phyloP scores from a whole-genome alignment of 1,140 invertebrate species.

The Drosophila kepulauana region DNA sequence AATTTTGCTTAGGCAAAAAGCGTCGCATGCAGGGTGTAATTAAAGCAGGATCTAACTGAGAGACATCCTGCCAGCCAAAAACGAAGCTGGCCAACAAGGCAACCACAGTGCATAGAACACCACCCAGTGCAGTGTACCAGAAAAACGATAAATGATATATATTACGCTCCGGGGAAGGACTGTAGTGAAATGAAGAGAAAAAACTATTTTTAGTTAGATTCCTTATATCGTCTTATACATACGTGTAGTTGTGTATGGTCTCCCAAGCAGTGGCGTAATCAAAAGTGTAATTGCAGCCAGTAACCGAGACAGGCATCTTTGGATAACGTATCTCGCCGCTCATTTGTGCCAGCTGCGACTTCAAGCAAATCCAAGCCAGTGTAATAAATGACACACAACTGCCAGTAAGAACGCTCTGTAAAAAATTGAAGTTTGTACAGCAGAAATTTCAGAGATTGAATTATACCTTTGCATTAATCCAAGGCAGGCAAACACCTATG shows the following conservation, averaged over 20 bases:
- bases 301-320: slow-evolving; percentile 87
- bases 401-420: slow-evolving; percentile 66
- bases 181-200: slow-evolving; percentile 8
- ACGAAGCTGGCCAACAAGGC: slow-evolving; percentile 48
- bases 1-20: slow-evolving; percentile 64
- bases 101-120: slow-evolving; percentile 52
- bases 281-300: slow-evolving; percentile 87
- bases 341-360: slow-evolving; percentile 89
- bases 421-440: background rate
- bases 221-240: slow-evolving; percentile 12
- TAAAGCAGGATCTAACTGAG: slow-evolving; percentile 66
- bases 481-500: slow-evolving; percentile 93
- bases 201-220: background rate
- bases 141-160: slow-evolving; percentile 73
- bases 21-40: slow-evolving; percentile 72
- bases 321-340: slow-evolving; percentile 87
- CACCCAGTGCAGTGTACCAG: slow-evolving; percentile 71
- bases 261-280: slow-evolving; percentile 72
- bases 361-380: slow-evolving; percentile 66
- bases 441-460: background rate
- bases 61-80: slow-evolving; percentile 65
- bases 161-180: slow-evolving; percentile 66
- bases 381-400: slow-evolving; percentile 65
- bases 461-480: slow-evolving; percentile 90
- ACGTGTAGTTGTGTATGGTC: slow-evolving; percentile 63